Conservation (phyloP, 1,140 invertebrate genomes). For the Kradibia gibbosae region DNA sequence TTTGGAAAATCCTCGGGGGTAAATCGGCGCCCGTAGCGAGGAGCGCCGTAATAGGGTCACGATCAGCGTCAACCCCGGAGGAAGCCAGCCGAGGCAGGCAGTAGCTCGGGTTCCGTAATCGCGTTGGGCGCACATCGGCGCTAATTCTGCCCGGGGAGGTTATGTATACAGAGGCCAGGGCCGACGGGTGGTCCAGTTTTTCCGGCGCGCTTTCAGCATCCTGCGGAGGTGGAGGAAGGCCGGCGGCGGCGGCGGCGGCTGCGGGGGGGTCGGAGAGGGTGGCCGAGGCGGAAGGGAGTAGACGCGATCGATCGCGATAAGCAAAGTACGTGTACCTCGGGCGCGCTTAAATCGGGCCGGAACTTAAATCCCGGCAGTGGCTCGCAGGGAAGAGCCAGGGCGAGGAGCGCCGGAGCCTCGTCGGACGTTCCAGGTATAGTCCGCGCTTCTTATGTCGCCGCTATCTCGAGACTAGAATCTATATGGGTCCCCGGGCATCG, state of each 20-base stretch:
- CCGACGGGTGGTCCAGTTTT: constrained; percentile 57
- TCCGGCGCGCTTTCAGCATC: neutral
- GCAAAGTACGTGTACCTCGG: constrained; percentile 20
- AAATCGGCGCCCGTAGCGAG: neutral
- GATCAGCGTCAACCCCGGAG: neutral
- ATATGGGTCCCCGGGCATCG: neutral
- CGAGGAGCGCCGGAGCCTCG: neutral
- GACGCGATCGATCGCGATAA: constrained; percentile 46
- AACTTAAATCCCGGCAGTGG: constrained; percentile 16
- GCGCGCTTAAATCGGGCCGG: constrained; percentile 1
- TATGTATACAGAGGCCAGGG: constrained; percentile 50
- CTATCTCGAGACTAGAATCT: constrained; percentile 33
- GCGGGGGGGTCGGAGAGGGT: neutral
- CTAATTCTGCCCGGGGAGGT: constrained; percentile 54
- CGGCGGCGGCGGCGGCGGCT: no score
- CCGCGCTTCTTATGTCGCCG: constrained; percentile 12
- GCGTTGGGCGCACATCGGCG: constrained; percentile 52
- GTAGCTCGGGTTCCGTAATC: constrained; percentile 50
- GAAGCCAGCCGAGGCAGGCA: constrained; percentile 34
- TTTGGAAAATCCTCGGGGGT: neutral
- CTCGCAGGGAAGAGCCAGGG: constrained; percentile 20
- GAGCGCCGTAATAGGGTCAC: neutral
- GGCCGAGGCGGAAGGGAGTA: neutral
- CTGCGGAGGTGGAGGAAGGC: neutral
- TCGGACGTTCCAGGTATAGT: neutral